Percentiles rank a stretch among this genome's conserved stretches.
Evolutionary conservation across 2,113 vertebrate genomes (phyloP).

Genomic region (Nycticryphes semicollaris): DNA sequence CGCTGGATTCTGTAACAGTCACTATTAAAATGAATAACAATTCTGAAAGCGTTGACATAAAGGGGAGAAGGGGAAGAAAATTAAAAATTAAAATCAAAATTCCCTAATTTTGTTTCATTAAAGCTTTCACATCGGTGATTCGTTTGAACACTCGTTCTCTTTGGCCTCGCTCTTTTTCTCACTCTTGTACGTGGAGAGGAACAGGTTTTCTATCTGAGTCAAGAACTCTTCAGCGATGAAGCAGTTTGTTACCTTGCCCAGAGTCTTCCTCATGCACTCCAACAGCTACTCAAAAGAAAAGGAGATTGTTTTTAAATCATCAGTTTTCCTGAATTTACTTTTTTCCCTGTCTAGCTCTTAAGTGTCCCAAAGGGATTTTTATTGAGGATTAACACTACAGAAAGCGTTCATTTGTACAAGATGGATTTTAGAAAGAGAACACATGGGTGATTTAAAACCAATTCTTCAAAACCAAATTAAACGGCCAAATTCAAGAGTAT

Average conservation of each 20-base stretch:
- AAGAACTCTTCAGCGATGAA: slow-evolving; percentile 87
- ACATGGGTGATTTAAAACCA: neutral
- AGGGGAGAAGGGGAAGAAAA: neutral
- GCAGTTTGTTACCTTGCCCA: slow-evolving; percentile 82
- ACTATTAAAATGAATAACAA: neutral
- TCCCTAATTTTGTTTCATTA: neutral
- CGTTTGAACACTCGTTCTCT: slow-evolving; percentile 17
- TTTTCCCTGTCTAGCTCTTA: neutral
- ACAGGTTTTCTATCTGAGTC: slow-evolving; percentile 87
- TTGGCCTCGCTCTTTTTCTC: slow-evolving; percentile 59
- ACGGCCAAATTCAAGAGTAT: neutral
- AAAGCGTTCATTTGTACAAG: neutral
- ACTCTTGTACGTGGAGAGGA: slow-evolving; percentile 82
- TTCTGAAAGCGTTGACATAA: neutral
- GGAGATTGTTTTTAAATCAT: neutral
- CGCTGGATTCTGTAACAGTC: neutral
- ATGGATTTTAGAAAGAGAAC: neutral
- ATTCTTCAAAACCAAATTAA: neutral
- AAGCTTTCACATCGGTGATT: slow-evolving; percentile 11
- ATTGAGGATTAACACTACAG: neutral
- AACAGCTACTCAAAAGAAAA: slow-evolving; percentile 82
- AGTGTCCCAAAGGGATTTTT: neutral
- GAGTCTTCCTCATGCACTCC: slow-evolving; percentile 87
- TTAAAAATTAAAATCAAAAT: neutral
- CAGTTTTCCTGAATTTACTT: neutral